Evolutionary conservation across 2,113 vertebrate genomes (phyloP), one percentile per base, ranked within the genome.

Genomic region (Menura novaehollandiae): DNA sequence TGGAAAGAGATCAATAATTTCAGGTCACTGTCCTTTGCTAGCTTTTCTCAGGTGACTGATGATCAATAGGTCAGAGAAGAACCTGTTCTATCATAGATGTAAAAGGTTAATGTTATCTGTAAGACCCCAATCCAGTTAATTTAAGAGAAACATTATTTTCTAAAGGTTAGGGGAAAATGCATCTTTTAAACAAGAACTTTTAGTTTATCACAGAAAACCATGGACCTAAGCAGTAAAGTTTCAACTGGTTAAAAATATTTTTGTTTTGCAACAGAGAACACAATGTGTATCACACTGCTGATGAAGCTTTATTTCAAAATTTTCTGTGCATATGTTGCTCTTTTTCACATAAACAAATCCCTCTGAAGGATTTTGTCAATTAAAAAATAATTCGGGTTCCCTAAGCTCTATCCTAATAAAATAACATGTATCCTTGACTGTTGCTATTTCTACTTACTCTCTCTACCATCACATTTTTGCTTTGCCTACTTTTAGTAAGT

Each of bases 71-170:
- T 90, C 71, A 93, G 53, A 72, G n/a, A 76, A 80, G 14, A 85
- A 49, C 18, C 47, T 93, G 15, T 46, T 52, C 66, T 83, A 20
- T 67, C 32, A 52, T 44, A 79, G 13, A 68, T 44, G 9, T 44
- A 82, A 73, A 94, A 95, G 63, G 82, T 91, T 95, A 97, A 88
- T 43, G 22, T 30, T 76, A 86, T 73, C 51, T 26, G 49, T 46
- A 85, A 79, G 58, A 72, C 23, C 7, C 3, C 28, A 90, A 75
- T 85, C 73, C 60, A 76, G 37, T 77, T 89, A 79, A 91, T 76
- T 68, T 83, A 84, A 68, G 21, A 72, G 10, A 93, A 96, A 82
- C 11, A 60, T 60, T 47, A 37, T 94, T 83, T 85, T 88, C 53
- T 73, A 93, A 95, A 94, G 71, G 71, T 96, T 94, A 90, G 2